These are phyloP conservation scores for Acrocephalus scirpaceus DNA, from an alignment of 2,797 vertebrate genomes.

Conservation along the genomic window DNA sequence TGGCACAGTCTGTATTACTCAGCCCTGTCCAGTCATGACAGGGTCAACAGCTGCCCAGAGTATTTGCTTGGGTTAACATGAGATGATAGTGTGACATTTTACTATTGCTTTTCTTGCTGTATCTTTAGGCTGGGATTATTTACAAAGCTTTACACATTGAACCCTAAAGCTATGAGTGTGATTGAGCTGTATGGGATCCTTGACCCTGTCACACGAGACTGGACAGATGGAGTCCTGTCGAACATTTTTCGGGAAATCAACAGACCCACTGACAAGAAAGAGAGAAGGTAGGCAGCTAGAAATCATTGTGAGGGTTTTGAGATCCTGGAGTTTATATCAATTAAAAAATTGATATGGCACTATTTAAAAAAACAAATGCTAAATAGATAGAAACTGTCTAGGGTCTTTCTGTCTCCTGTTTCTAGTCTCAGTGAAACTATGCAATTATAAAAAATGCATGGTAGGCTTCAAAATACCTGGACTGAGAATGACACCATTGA, in stretches of 20 bases:
- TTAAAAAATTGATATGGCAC: not conserved
- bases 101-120: not conserved
- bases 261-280: slow-evolving; percentile 92
- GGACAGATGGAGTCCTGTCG: slow-evolving; percentile 97
- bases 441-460: not conserved
- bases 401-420: not conserved
- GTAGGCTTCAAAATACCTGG: not conserved
- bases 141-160: slow-evolving; percentile 90
- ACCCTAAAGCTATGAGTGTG: slow-evolving; percentile 96
- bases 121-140: slow-evolving; percentile 83
- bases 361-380: not conserved
- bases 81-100: not conserved
- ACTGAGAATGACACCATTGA: not conserved
- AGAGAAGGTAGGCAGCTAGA: slow-evolving; percentile 81
- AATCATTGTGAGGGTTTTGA: not conserved
- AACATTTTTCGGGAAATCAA: slow-evolving; percentile 97
- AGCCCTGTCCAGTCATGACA: not conserved
- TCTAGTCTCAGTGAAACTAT: not conserved
- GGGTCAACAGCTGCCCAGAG: not conserved
- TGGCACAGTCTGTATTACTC: not conserved
- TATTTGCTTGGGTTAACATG: not conserved
- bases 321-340: not conserved
- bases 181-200: slow-evolving; percentile 94
- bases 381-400: not conserved
- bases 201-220: slow-evolving; percentile 91